Evolutionary conservation across 2,113 vertebrate genomes (phyloP).

Genomic region (Xerus inauris): DNA sequence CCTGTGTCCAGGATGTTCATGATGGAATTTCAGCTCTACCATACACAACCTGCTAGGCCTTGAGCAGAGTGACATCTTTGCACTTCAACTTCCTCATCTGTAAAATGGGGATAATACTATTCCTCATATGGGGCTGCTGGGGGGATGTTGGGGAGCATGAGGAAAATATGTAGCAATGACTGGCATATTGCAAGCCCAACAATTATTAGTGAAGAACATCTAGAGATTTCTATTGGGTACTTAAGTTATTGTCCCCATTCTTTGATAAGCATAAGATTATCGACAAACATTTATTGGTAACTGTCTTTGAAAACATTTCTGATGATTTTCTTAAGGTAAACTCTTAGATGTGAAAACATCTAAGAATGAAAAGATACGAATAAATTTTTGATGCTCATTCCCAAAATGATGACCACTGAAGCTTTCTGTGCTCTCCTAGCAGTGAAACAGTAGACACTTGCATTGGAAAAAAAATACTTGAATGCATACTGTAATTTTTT

Average conservation of each 20-base stretch:
- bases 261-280: not conserved
- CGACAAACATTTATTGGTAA: not conserved
- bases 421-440: not conserved
- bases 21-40: not conserved
- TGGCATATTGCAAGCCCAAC: not conserved
- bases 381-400: not conserved
- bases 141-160: not conserved
- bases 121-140: too few relatives aligned
- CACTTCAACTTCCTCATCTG: not conserved
- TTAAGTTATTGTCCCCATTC: not conserved
- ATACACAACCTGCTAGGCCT: fast-evolving
- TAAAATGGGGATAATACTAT: not conserved
- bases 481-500: not conserved
- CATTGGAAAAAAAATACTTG: not conserved
- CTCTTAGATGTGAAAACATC: not conserved
- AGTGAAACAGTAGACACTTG: not conserved
- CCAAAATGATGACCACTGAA: not conserved
- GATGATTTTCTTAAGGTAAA: constrained; percentile 43
- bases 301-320: not conserved
- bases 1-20: too few relatives aligned
- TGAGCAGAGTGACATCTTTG: not conserved
- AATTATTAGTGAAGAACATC: not conserved
- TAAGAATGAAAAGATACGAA: not conserved
- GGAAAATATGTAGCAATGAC: not conserved
- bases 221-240: not conserved